Evolutionary conservation across 2,888 invertebrate species (phyloP).

Genomic region (Teleogryllus oceanicus): DNA sequence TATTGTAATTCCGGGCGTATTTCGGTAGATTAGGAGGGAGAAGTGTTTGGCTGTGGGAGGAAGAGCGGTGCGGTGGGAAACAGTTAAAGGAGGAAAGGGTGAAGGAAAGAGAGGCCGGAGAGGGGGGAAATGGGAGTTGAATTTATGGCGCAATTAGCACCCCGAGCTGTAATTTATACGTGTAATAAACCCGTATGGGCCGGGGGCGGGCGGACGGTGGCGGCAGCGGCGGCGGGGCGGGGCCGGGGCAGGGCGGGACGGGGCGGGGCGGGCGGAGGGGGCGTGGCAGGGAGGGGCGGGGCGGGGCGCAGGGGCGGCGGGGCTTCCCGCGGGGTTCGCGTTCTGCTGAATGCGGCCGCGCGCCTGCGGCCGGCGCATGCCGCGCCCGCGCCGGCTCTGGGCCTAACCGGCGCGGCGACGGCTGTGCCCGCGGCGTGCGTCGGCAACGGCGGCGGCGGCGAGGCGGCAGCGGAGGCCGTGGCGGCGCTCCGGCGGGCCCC

Average conservation of each 20-base stretch:
- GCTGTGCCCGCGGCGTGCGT: too few relatives aligned
- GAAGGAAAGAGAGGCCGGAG: conserved; percentile 31
- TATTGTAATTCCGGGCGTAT: conserved; percentile 18
- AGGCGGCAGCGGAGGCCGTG: too few relatives aligned
- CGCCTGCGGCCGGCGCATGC: neutral
- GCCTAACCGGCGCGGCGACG: too few relatives aligned
- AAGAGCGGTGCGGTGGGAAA: neutral
- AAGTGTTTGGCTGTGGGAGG: conserved; percentile 23
- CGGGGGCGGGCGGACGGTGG: neutral
- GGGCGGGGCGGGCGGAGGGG: neutral
- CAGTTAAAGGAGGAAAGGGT: conserved; percentile 22
- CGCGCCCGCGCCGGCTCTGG: too few relatives aligned
- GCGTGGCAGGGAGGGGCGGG: neutral
- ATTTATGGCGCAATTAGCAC: conserved; percentile 40
- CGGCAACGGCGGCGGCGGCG: too few relatives aligned
- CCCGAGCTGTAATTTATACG: conserved; percentile 40
- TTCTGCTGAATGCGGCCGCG: too few relatives aligned
- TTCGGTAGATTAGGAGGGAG: conserved; percentile 21
- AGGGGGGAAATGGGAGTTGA: conserved; percentile 35
- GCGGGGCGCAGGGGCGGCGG: neutral
- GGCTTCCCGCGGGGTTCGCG: neutral
- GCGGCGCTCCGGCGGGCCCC: neutral
- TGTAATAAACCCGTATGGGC: conserved; percentile 38
- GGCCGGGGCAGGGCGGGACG: neutral
- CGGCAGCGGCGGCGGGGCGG: too few relatives aligned